phyloP scores from a whole-genome alignment of 2,888 invertebrate genomes.

The Meiosimyza platycephala region DNA sequence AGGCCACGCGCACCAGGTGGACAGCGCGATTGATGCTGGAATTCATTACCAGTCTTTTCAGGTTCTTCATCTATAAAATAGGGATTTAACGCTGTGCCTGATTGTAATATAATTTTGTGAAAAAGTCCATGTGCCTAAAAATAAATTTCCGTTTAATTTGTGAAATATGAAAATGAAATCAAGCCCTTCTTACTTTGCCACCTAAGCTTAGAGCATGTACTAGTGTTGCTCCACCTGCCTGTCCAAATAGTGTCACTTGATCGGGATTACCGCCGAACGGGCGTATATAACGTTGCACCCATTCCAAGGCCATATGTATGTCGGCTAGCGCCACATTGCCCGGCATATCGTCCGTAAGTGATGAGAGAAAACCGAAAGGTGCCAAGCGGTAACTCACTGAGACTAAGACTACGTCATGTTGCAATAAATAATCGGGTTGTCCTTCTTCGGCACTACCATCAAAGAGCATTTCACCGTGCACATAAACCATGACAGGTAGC shows the following conservation, averaged over 20 bases:
- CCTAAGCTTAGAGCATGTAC: constrained; percentile 68
- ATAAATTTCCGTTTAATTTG: background rate
- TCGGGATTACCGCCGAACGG: constrained; percentile 69
- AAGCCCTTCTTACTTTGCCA: constrained; percentile 56
- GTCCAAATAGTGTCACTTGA: constrained; percentile 69
- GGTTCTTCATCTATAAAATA: constrained; percentile 69
- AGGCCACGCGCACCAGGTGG: too few relatives aligned
- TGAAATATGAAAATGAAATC: constrained; percentile 7
- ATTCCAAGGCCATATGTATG: constrained; percentile 68
- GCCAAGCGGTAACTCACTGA: constrained; percentile 69
- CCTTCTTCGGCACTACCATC: constrained; percentile 65
- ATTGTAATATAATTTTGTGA: constrained; percentile 69
- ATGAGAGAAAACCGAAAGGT: constrained; percentile 69
- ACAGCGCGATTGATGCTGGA: too few relatives aligned
- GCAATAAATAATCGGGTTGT: constrained; percentile 67
- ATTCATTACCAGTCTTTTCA: background rate
- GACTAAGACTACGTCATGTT: constrained; percentile 68
- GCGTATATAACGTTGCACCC: constrained; percentile 68
- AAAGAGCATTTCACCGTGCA: constrained; percentile 68
- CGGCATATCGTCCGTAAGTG: constrained; percentile 68
- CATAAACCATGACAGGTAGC: constrained; percentile 66
- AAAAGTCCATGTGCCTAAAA: constrained; percentile 63
- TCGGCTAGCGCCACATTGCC: constrained; percentile 72
- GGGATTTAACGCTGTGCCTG: constrained; percentile 69
- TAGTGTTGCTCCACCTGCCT: constrained; percentile 70